A percentile compares a stretch with the other conserved stretches of the same genome.
Evolutionary conservation across 2,113 vertebrate species (phyloP).

Genomic region (Falcunculus frontatus): DNA sequence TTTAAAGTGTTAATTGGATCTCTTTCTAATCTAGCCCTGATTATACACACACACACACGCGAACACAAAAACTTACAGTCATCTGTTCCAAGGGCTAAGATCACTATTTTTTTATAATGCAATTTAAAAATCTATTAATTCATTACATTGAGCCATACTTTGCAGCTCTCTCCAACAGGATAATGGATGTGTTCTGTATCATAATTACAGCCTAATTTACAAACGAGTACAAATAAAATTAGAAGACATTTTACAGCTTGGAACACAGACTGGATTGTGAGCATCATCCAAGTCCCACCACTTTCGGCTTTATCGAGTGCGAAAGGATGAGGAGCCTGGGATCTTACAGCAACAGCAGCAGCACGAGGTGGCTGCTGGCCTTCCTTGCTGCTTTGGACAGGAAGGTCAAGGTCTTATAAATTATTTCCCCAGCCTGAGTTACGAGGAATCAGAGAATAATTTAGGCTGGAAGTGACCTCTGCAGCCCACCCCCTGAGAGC

Average conservation of each 20-base stretch:
- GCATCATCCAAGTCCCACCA: slow-evolving; percentile 52
- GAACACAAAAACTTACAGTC: slow-evolving; percentile 59
- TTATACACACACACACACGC: slow-evolving; percentile 21
- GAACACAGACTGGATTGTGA: slow-evolving; percentile 53
- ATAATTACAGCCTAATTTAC: slow-evolving; percentile 64
- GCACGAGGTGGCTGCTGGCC: background rate
- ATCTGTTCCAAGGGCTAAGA: slow-evolving; percentile 67
- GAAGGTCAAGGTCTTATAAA: background rate
- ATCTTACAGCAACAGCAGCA: background rate
- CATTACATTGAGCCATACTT: slow-evolving; percentile 63
- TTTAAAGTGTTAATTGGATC: slow-evolving; percentile 61
- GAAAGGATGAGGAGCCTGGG: slow-evolving; percentile 4
- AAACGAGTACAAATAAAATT: slow-evolving; percentile 67
- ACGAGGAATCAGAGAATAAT: background rate
- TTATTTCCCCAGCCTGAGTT: background rate
- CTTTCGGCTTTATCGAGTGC: background rate
- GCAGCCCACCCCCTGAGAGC: background rate
- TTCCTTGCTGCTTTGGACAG: background rate
- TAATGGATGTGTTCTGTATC: slow-evolving; percentile 60
- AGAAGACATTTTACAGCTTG: slow-evolving; percentile 63
- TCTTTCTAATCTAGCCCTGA: slow-evolving; percentile 50
- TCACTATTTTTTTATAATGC: slow-evolving; percentile 62
- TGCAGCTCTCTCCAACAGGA: slow-evolving; percentile 61
- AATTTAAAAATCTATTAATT: slow-evolving; percentile 69
- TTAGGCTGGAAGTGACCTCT: background rate